Evolutionary conservation across 1,140 invertebrate species (phyloP).

Genomic region (Holcopasites calliopsidis): DNA sequence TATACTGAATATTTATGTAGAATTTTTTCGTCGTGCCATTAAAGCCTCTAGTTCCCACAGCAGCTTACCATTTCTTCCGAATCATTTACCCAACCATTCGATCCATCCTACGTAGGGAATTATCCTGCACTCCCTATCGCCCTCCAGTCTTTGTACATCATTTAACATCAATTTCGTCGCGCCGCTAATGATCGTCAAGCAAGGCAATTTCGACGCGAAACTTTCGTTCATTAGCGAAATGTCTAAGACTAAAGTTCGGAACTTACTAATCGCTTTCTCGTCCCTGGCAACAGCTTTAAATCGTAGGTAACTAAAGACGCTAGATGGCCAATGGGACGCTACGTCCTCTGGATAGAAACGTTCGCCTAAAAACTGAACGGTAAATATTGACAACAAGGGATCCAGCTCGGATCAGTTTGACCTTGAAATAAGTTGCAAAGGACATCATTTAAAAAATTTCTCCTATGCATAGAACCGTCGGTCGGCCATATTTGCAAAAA

Average conservation of each 20-base stretch:
- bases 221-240: not conserved
- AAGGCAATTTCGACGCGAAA: not conserved
- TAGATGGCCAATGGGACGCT: too few relatives aligned
- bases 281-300: not conserved
- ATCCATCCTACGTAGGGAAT: not conserved
- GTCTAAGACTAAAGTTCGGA: not conserved
- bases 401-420: too few relatives aligned
- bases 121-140: not conserved
- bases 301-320: not conserved
- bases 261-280: conserved; percentile 8
- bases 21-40: too few relatives aligned
- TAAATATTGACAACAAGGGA: too few relatives aligned
- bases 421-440: too few relatives aligned
- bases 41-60: too few relatives aligned
- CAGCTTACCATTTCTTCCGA: not conserved
- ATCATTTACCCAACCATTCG: not conserved
- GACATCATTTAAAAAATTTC: too few relatives aligned
- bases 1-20: too few relatives aligned
- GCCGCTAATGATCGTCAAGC: not conserved
- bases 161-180: not conserved
- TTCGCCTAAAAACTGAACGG: not conserved
- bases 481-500: too few relatives aligned
- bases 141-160: not conserved
- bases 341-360: not conserved
- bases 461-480: too few relatives aligned